A percentile compares a stretch with the other conserved stretches of the same genome.
Evolutionary conservation across 2,888 invertebrate genomes (phyloP).

Genomic region (Athalia rosae): DNA sequence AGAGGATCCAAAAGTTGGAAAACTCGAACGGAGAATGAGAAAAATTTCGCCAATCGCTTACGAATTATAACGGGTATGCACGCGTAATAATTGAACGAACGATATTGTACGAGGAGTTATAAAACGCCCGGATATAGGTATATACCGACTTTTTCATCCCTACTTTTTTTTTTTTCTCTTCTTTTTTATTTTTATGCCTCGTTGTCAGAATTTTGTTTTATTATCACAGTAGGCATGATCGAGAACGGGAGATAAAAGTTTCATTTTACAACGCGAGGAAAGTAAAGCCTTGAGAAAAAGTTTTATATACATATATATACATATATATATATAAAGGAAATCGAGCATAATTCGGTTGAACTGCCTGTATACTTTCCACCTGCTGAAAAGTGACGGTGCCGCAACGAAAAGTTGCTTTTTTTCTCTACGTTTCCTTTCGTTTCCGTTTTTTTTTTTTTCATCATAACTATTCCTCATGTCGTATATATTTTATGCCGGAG

Average conservation of each 20-base stretch:
- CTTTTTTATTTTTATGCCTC: not conserved
- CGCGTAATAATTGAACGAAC: no score
- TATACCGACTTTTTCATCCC: not conserved
- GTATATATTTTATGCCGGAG: not conserved
- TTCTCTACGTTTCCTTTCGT: no score
- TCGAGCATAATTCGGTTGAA: slow-evolving; percentile 1
- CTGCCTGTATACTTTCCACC: not conserved
- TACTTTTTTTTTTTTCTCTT: no score
- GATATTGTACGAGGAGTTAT: no score
- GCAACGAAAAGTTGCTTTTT: not conserved
- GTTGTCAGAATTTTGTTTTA: slow-evolving; percentile 14
- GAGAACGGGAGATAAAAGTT: slow-evolving; percentile 17
- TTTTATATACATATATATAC: not conserved
- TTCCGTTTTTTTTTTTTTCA: no score
- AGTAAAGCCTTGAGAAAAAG: not conserved
- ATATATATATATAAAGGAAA: slow-evolving; percentile 11
- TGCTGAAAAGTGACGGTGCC: not conserved
- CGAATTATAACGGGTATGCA: no score
- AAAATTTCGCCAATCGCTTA: no score
- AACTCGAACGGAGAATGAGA: no score
- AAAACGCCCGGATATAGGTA: no score
- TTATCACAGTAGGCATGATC: not conserved
- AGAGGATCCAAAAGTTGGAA: no score
- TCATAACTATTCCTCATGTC: no score
- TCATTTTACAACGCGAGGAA: not conserved